Percentiles rank a stretch among this genome's conserved stretches.
Conservation (phyloP, 1,140 invertebrate genomes). For the Drosophila pruinosa region DNA sequence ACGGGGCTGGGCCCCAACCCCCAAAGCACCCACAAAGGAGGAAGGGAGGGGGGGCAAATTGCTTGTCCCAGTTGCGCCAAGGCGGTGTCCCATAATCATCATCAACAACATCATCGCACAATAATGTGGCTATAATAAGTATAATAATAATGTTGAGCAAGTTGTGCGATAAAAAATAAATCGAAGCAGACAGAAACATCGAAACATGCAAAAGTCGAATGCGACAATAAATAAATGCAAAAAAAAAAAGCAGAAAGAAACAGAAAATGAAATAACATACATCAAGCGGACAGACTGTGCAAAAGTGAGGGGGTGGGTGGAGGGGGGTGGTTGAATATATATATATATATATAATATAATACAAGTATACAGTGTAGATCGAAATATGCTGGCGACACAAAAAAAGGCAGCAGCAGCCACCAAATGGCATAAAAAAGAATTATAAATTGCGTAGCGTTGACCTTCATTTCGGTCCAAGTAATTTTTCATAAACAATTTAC, state of each 20-base stretch:
- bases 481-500: constrained; percentile 81
- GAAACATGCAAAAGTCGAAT: constrained; percentile 39
- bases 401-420: constrained; percentile 22
- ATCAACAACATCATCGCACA: not conserved
- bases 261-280: constrained; percentile 26
- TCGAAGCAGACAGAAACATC: constrained; percentile 27
- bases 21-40: no score
- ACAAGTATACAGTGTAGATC: constrained; percentile 28
- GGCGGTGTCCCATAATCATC: constrained; percentile 1
- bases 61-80: constrained; percentile 9
- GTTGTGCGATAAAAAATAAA: constrained; percentile 70
- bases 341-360: no score
- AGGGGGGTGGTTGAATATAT: not conserved
- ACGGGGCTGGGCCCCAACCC: no score
- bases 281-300: not conserved
- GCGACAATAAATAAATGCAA: constrained; percentile 77
- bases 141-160: constrained; percentile 6
- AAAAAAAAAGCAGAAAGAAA: constrained; percentile 29
- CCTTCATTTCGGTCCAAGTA: constrained; percentile 78
- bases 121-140: no score
- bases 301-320: not conserved
- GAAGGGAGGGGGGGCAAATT: no score
- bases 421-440: constrained; percentile 69
- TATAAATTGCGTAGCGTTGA: constrained; percentile 79
- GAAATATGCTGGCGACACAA: constrained; percentile 19